Evolutionary conservation across 2,888 invertebrate species (phyloP), one percentile per base, ranked within the genome.

Genomic region (Laothoe populi): DNA sequence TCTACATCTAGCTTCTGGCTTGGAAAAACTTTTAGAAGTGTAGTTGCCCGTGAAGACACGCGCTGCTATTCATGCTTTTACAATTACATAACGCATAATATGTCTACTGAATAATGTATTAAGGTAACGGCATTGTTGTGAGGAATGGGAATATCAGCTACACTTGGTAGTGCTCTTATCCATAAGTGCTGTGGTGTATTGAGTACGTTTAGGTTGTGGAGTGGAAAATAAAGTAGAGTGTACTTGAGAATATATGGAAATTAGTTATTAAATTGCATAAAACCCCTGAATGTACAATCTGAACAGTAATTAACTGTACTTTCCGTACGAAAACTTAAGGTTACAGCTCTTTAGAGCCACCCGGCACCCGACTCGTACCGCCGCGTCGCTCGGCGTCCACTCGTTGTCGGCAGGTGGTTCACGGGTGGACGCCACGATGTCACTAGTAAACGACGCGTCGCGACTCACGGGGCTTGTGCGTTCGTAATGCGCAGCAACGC

Each of bases 11-110:
- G 57, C 8, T 38, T 45, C n/a, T 57, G 31, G 19, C 8, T 35
- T 35, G 38, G 8, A 48, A 57, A 62, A 58, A 45, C 24, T 38
- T 46, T 38, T 38, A 53, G 53, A 13, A 45, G 44, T 21, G 38
- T 57, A 53, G 16, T 46, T 72, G 76, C 78, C 82, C 78, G 75
- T 81, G 74, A 71, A 77, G 73, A 71, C 80, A 81, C 78, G 79
- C 80, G 82, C 75, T 70, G 66, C 57, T 42, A 70, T 42, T 44
- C n/a, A 45, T 57, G 13, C n/a, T 61, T 31, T 10, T 53, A 26
- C 31, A 60, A 48, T 45, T 44, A 23, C 40, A 38, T 60, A n/a
- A 35, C 11, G 5, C 35, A 16, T n/a, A 31, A 19, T 53, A 26
- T 49, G 31, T 49, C 16, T 46, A 31, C 31, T 23, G 46, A 31